Evolutionary conservation across 1,140 invertebrate genomes (phyloP), one percentile per base, ranked within the genome.

Genomic region (Drosophila eugracilis): DNA sequence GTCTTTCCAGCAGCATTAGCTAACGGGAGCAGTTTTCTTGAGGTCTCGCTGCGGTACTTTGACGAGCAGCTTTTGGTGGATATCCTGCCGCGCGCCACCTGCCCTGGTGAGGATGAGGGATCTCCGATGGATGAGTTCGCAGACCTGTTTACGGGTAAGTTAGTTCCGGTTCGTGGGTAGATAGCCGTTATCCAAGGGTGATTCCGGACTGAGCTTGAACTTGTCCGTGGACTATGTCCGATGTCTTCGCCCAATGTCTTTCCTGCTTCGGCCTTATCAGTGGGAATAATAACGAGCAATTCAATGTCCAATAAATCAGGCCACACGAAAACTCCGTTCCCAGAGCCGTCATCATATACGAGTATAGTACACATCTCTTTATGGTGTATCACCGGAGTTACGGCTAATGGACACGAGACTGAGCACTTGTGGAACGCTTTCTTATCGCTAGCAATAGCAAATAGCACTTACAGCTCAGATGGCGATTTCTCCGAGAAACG

Each of bases 91-190:
- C 76, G 84, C 32, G 76, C 36, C 24, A 36, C 58, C 4, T 89
- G 84, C 50, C 78, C 85, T 4, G 75, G 89, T 48, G 67, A 76
- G 5, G 48, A 80, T 54, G 86, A 75, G 17, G 47, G 47, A 10
- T 78, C 89, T 7, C 71, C 81, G n/a, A 63, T 91, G 30, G 89
- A 91, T 48, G 89, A 91, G 15, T 91, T 91, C 26, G 66, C 85
- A 9, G 90, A 91, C 50, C 26, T 81, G 7, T 91, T 91, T 66
- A 90, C 89, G 53, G 49, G 89, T 90, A 50, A 77, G 75, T 76
- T 6, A 42, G 15, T 65, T 69, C 39, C 39, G 15, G 14, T 3
- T 17, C 15, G 15, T 17, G 36, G 14, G 17, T 3, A 17, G 47
- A 55, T 59, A 55, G 55, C 15, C 5, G 15, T 54, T 36, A 19